Conservation (phyloP, 2,113 vertebrate genomes). For the Azemiops feae region DNA sequence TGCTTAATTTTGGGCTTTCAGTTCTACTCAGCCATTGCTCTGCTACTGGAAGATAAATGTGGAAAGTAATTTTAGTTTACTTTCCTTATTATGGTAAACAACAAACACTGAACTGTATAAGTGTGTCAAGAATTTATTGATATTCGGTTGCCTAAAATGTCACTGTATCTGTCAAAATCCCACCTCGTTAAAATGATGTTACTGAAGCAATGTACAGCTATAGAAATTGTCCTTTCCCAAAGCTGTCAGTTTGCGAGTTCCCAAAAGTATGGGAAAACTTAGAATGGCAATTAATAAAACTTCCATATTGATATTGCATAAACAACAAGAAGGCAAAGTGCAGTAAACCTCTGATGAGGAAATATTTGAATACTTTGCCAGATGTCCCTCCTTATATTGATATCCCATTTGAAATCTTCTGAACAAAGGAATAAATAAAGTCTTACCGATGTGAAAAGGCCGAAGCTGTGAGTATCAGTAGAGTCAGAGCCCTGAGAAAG, state of each 20-base stretch:
- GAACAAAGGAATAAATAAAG: not conserved
- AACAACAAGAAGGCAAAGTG: not conserved
- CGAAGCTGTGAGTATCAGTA: constrained; percentile 29
- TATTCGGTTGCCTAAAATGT: not conserved
- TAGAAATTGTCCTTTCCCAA: not conserved
- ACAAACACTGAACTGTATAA: not conserved
- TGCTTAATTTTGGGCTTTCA: not conserved
- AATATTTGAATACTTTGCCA: not conserved
- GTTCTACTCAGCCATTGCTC: not conserved
- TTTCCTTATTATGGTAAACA: not conserved
- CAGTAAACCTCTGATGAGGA: not conserved
- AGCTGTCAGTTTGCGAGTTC: not conserved
- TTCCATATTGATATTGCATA: too few relatives aligned
- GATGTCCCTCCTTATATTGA: too few relatives aligned
- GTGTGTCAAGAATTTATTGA: not conserved
- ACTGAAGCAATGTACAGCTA: not conserved
- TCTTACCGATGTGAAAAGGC: constrained; percentile 52
- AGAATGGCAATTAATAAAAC: not conserved
- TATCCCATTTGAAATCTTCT: not conserved
- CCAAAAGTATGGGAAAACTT: not conserved
- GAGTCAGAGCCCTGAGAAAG: constrained; percentile 45
- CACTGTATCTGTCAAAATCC: not conserved
- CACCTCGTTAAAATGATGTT: too few relatives aligned
- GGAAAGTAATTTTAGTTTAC: not conserved
- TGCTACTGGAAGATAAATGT: not conserved